Base-by-base conservation (phyloP, 2,113 vertebrate genomes). In the Riparia riparia region DNA sequence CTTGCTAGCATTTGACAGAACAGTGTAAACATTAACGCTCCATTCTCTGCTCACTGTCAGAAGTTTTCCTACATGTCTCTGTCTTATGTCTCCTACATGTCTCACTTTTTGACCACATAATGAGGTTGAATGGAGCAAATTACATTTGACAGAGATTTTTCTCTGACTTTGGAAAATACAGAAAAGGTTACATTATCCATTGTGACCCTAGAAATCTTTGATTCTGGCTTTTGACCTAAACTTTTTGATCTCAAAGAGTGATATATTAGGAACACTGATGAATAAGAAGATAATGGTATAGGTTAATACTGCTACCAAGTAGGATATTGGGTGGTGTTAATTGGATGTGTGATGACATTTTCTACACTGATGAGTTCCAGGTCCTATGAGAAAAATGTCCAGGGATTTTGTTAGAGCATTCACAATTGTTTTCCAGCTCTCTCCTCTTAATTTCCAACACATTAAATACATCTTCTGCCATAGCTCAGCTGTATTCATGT, bases 281-380 rank as follows among this genome's bases (percentile, higher is more conserved):
- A 97, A 71, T 87, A 93, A 54, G 76, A 95, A 97, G 96, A 84
- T 82, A 93, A 88, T 88, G 49, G 31, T 88, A 32, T 71, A 96
- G 42, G 34, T 94, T 95, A 93, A 22, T 42, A 86, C 8, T 65
- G 17, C 24, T 71, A 22, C 69, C 70, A 87, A 54, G 44, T 71
- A 90, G 82, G 44, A 76, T 85, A 68, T 26, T 82, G 31, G 39
- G 17, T 90, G 17, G 9, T 80, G 64, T 68, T 96, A 96, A 81
- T 95, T 93, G 87, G n/a, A 41, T 86, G 16, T 95, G 14, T 89
- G 58, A 49, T 84, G 78, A 58, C 45, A 94, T 76, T 91, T 95
- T 51, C 54, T 85, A 41, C 44, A 82, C 10, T 47, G n/a, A 78
- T 84, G 25, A 65, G 16, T 24, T 57, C 45, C 72, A 57, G 5